Evolutionary conservation across 2,888 invertebrate genomes (phyloP).

Genomic region (Noctua comes): DNA sequence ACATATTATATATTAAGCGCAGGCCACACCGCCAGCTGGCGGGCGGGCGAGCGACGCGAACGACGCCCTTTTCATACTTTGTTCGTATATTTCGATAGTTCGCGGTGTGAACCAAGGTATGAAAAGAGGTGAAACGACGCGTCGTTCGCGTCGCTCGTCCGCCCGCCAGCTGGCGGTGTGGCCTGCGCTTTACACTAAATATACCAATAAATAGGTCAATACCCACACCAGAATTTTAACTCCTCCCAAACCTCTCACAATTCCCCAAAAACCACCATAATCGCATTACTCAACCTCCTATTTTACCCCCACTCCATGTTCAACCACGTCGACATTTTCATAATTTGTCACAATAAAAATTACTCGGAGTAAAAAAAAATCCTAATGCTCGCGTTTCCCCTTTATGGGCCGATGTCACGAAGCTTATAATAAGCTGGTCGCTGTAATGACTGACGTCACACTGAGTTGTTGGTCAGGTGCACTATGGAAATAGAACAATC

Average conservation of each 20-base stretch:
- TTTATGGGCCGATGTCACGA: conserved; percentile 42
- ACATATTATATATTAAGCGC: too few species aligned
- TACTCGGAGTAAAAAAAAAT: conserved; percentile 35
- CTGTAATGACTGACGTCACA: conserved; percentile 49
- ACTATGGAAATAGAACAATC: conserved; percentile 50
- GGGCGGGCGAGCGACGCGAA: too few species aligned
- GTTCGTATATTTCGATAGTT: too few species aligned
- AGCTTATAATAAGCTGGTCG: conserved; percentile 31
- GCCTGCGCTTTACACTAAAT: too few species aligned
- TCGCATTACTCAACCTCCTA: not conserved
- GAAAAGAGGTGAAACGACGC: too few species aligned
- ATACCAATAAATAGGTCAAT: too few species aligned
- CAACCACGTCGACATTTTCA: conserved; percentile 21
- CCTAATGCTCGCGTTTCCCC: conserved; percentile 16
- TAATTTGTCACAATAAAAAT: conserved; percentile 43
- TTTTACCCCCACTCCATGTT: not conserved
- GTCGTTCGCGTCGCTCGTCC: too few species aligned
- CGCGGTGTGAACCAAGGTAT: too few species aligned
- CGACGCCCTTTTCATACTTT: too few species aligned
- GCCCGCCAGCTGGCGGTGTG: too few species aligned
- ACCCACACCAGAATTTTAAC: not conserved
- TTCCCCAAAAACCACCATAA: not conserved
- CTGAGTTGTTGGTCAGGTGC: conserved; percentile 2
- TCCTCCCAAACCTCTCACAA: not conserved
- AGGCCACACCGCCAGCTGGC: too few species aligned